Evolutionary conservation across 2,113 vertebrate species (phyloP).

Genomic region (Chrysochloris asiatica): DNA sequence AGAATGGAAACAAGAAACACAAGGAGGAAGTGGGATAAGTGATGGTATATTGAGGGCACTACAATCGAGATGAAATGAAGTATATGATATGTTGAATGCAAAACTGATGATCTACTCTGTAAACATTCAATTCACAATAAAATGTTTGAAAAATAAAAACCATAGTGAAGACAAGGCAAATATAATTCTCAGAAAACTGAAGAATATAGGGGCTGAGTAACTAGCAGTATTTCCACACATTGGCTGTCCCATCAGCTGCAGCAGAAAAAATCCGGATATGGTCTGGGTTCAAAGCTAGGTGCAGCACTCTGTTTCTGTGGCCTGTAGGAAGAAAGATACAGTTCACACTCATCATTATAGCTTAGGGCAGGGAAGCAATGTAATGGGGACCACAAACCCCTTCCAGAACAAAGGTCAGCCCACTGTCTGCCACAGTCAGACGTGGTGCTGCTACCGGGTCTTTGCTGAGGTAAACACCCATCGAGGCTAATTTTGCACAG

Average conservation of each 20-base stretch:
- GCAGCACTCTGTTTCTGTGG: slow-evolving; percentile 85
- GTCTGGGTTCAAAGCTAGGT: slow-evolving; percentile 82
- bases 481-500: background rate
- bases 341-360: background rate
- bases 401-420: background rate
- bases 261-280: slow-evolving; percentile 83
- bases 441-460: accelerated
- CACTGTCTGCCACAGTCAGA: background rate
- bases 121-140: no score
- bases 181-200: no score
- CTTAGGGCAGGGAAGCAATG: background rate
- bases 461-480: background rate
- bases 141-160: no score
- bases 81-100: no score
- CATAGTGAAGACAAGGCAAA: background rate
- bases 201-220: background rate
- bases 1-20: no score
- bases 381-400: no score
- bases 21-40: no score
- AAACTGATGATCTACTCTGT: no score
- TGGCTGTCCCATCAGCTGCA: slow-evolving; percentile 80
- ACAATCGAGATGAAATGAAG: no score
- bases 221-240: slow-evolving; percentile 80
- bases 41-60: no score
- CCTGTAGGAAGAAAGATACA: slow-evolving; percentile 74